Conservation (phyloP, 30 jellyfish, hydroid and myxozoan species). For the Hydractinia symbiolongicarpus region DNA sequence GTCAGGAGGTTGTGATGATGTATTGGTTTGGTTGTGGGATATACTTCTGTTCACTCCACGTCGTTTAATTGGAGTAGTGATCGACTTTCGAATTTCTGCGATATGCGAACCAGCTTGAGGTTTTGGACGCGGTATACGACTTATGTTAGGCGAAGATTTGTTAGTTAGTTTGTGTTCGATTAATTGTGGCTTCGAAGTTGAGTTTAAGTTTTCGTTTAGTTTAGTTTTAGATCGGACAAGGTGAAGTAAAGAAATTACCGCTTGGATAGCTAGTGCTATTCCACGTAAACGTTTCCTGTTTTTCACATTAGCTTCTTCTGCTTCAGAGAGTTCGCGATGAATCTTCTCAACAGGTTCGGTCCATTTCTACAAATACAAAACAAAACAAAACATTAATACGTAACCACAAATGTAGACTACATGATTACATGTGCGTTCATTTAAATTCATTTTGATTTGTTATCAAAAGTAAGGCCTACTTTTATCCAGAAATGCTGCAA, state of each 20-base stretch:
- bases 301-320: conserved; percentile 51
- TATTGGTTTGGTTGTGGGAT: not conserved
- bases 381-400: not conserved
- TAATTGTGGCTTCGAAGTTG: conserved; percentile 11
- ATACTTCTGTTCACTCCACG: conserved; percentile 19
- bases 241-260: conserved; percentile 87
- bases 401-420: not conserved
- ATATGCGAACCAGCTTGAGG: conserved; percentile 81
- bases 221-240: conserved; percentile 51
- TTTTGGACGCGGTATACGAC: conserved; percentile 87
- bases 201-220: conserved; percentile 14
- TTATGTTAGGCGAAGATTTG: conserved; percentile 42
- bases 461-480: conserved; percentile 21
- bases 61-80: conserved; percentile 39
- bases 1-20: conserved; percentile 19
- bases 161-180: conserved; percentile 22
- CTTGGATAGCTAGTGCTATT: conserved; percentile 81
- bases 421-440: too few relatives aligned
- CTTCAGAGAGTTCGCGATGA: conserved; percentile 63
- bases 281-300: conserved; percentile 70
- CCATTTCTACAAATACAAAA: conserved; percentile 47
- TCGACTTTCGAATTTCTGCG: conserved; percentile 71
- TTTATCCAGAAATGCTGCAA: conserved; percentile 79
- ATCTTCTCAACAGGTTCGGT: conserved; percentile 69
- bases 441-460: not conserved